Conservation (phyloP, 2,888 invertebrate species). For the Xylocampa areola region DNA sequence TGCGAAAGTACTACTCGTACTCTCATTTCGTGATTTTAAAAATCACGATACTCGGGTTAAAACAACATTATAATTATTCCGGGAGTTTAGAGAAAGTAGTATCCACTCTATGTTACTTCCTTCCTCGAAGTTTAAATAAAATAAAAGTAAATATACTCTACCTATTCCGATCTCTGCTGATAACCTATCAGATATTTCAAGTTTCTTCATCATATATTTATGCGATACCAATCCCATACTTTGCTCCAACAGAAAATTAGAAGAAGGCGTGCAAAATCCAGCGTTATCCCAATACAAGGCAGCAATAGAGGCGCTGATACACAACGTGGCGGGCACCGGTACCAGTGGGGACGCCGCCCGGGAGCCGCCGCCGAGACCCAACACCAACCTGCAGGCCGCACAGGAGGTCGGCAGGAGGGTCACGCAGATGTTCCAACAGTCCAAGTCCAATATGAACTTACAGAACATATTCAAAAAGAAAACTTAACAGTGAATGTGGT, state of each 20-base stretch:
- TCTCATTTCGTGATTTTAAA: no score
- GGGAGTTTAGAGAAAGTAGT: no score
- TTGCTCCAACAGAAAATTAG: conserved; percentile 75
- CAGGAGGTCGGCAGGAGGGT: conserved; percentile 85
- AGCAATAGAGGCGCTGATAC: conserved; percentile 80
- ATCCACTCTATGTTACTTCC: no score
- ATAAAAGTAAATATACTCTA: no score
- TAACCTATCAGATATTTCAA: no score
- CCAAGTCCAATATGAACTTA: conserved; percentile 84
- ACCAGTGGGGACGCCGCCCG: conserved; percentile 47
- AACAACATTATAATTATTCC: no score
- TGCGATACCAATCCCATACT: no score
- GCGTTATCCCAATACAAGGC: conserved; percentile 77
- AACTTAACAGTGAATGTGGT: conserved; percentile 67
- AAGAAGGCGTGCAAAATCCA: conserved; percentile 80
- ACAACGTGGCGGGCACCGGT: conserved; percentile 67
- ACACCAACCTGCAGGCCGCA: conserved; percentile 76
- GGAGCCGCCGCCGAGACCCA: conserved; percentile 63
- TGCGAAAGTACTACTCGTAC: no score
- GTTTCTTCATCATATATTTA: no score
- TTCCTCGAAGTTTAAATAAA: no score
- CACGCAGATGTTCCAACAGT: conserved; percentile 86
- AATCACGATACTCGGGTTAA: no score
- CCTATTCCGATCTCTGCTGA: no score
- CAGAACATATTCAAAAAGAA: conserved; percentile 88